Evolutionary conservation across 2,888 invertebrate genomes (phyloP), one percentile per base, ranked within the genome.

Genomic region (Clanis bilineata): DNA sequence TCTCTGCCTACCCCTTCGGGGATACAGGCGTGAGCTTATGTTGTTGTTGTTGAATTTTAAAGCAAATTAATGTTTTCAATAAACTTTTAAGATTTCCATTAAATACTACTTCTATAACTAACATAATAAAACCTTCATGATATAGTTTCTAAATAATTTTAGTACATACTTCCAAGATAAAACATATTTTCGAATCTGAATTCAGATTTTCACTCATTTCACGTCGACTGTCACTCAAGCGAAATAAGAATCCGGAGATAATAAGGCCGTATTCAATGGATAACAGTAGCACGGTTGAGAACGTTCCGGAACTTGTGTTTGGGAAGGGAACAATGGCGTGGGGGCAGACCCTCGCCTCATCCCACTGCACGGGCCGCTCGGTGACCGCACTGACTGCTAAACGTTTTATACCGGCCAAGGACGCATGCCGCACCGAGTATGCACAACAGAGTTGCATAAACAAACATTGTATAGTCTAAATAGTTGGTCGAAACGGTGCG

Each of bases 361-460:
- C 71, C 71, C 76, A 77, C 72, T 70, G 72, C 71, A 5, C 9
- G 12, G 21, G 25, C 62, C 64, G 61, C 70, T 67, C 69, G 63
- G 74, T 74, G 78, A 79, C 79, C 70, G 67, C 69, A 62, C 74
- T 74, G 78, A 79, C 79, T 74, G 74, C 83, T 85, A 82, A 85
- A 86, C 83, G 82, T 83, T 85, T 83, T 82, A 88, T 85, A 79
- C 86, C 83, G 89, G 89, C 82, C 88, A 88, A 89, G 90, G 87
- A 74, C 85, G 73, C 64, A 70, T 64, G 87, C 74, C 85, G 73
- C 64, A 70, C 64, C 65, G 70, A 70, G 71, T 71, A 72, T 80
- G 81, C 79, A 78, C 70, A 71, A 66, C 72, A 66, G 63, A 73
- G 51, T 21, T 51, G 47, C 32, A 51, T 32, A 51, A 51, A 51